These are phyloP conservation scores for Antheraea mylitta DNA, from an alignment of 1,140 invertebrate species.

Conservation along the genomic window DNA sequence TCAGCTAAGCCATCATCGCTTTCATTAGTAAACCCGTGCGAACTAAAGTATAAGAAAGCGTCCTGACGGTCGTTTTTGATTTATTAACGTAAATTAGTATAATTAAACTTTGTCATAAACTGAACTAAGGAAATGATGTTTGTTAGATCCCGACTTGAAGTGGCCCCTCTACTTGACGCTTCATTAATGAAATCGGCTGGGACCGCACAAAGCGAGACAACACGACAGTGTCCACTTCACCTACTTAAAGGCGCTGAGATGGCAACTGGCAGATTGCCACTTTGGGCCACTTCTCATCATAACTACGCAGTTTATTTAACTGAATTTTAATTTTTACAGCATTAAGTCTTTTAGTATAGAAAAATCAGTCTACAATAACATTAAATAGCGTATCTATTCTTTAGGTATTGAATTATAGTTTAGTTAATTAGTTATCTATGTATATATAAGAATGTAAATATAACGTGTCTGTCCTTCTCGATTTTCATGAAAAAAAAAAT, in stretches of 20 bases:
- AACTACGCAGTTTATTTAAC: background rate
- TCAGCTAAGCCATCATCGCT: too few relatives aligned
- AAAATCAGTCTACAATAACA: too few relatives aligned
- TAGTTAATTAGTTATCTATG: too few relatives aligned
- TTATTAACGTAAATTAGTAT: background rate
- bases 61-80: background rate
- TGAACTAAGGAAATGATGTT: background rate
- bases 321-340: background rate
- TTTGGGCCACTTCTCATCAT: background rate
- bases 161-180: background rate
- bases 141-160: background rate
- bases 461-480: too few relatives aligned
- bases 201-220: background rate
- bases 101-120: background rate
- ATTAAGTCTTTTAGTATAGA: background rate
- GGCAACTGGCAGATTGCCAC: slow-evolving; percentile 5
- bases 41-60: too few relatives aligned
- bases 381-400: too few relatives aligned
- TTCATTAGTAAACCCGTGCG: too few relatives aligned
- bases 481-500: too few relatives aligned
- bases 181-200: slow-evolving; percentile 3
- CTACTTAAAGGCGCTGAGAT: background rate
- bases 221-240: background rate
- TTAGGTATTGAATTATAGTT: too few relatives aligned
- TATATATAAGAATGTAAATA: too few relatives aligned